Conservation (phyloP, 2,888 invertebrate genomes). For the Andricus curvator region DNA sequence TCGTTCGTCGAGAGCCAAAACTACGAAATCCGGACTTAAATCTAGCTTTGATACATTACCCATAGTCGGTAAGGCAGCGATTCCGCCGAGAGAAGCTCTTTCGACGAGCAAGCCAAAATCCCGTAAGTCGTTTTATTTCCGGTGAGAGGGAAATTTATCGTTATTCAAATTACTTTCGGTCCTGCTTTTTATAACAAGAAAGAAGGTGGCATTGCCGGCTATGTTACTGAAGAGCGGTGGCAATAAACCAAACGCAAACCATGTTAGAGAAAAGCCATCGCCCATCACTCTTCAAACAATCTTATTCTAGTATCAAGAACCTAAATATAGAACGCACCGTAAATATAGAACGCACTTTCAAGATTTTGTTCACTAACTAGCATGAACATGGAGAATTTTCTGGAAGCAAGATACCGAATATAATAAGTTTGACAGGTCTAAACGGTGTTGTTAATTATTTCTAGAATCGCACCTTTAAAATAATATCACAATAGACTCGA, state of each 20-base stretch:
- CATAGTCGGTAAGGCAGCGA: conserved; percentile 25
- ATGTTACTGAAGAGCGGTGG: background rate
- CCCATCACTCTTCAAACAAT: background rate
- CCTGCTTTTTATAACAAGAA: background rate
- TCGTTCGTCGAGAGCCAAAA: conserved; percentile 48
- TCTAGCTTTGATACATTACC: conserved; percentile 50
- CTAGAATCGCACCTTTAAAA: too few species aligned
- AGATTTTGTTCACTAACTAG: too few species aligned
- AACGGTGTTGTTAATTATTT: too few species aligned
- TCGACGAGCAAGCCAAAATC: conserved; percentile 13
- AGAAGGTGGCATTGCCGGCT: background rate
- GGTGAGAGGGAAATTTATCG: background rate
- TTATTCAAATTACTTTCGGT: conserved; percentile 16
- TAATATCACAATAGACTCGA: too few species aligned
- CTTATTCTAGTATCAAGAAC: background rate
- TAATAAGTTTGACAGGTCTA: too few species aligned
- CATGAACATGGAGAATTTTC: too few species aligned
- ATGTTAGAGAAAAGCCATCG: background rate
- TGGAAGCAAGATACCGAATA: too few species aligned
- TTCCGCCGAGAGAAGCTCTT: conserved; percentile 30
- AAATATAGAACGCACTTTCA: too few species aligned
- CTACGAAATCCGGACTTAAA: conserved; percentile 48
- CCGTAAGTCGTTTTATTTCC: conserved; percentile 8
- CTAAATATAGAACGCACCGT: too few species aligned
- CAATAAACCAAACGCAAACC: background rate